Percentiles rank a stretch among this genome's conserved stretches.
Evolutionary conservation across 1,140 invertebrate species (phyloP).

Genomic region (Drosophila auraria): DNA sequence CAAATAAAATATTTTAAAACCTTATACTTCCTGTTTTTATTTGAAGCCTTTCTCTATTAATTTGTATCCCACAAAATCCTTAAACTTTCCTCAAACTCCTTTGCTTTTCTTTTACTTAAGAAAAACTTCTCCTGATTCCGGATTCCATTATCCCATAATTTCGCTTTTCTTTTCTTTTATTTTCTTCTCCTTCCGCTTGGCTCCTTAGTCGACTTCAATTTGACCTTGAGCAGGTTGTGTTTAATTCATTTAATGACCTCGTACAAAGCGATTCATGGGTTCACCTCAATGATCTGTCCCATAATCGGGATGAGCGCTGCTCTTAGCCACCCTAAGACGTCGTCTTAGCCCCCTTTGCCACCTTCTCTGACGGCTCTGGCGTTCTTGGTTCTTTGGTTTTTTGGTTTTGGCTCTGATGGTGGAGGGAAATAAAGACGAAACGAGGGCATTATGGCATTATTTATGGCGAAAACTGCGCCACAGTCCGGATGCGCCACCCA

Average conservation of each 20-base stretch:
- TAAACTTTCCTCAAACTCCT: constrained; percentile 1
- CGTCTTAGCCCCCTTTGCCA: neutral
- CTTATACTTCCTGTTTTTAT: neutral
- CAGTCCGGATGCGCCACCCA: constrained; percentile 21
- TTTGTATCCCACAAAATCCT: neutral
- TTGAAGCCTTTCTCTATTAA: neutral
- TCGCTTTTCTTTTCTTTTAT: constrained; percentile 17
- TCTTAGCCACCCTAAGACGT: neutral
- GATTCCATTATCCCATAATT: constrained; percentile 9
- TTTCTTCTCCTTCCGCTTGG: neutral
- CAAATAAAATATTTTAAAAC: too few relatives aligned
- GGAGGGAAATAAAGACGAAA: constrained; percentile 50
- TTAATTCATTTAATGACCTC: constrained; percentile 49
- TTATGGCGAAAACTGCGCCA: constrained; percentile 59
- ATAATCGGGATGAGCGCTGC: constrained; percentile 35
- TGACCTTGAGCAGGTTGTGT: constrained; percentile 53
- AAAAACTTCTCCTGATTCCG: neutral
- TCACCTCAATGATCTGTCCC: constrained; percentile 49
- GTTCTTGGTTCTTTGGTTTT: constrained; percentile 3
- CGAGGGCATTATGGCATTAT: constrained; percentile 72
- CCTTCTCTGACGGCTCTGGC: neutral
- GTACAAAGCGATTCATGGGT: constrained; percentile 32
- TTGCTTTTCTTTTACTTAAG: constrained; percentile 13
- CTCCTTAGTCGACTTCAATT: constrained; percentile 21
- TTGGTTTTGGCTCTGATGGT: constrained; percentile 1